These are phyloP conservation scores for Amniataba percoides DNA, from an alignment of 2,797 vertebrate genomes.

Conservation along the genomic window DNA sequence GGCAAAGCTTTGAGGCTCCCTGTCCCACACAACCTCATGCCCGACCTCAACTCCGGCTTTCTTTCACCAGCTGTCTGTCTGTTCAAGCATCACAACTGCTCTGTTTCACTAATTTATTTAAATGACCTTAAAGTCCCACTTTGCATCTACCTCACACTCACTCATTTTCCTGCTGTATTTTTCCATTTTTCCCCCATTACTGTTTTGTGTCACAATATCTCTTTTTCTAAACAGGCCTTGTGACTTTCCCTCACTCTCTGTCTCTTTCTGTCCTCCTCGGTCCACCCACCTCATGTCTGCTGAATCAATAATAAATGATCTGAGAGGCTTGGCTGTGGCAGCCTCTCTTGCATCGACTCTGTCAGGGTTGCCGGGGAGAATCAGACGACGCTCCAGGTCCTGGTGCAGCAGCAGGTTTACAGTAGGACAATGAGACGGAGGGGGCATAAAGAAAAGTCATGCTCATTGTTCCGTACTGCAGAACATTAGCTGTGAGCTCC, in stretches of 20 bases:
- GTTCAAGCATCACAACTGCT: background rate
- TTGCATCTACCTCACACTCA: background rate
- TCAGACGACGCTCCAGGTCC: conserved; percentile 53
- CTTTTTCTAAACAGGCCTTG: conserved; percentile 19
- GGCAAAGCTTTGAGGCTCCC: conserved; percentile 49
- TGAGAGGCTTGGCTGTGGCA: conserved; percentile 61
- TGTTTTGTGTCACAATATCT: background rate
- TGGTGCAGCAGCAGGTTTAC: conserved; percentile 48
- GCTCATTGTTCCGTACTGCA: conserved; percentile 61
- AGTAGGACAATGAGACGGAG: conserved; percentile 47
- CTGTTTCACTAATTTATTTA: conserved; percentile 20
- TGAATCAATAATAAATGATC: conserved; percentile 79
- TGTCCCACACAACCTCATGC: conserved; percentile 14
- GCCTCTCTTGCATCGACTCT: conserved; percentile 58
- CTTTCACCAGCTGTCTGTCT: background rate
- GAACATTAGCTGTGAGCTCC: conserved; percentile 50
- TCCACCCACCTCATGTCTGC: conserved; percentile 52
- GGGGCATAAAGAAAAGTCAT: conserved; percentile 40
- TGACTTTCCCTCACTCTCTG: conserved; percentile 25
- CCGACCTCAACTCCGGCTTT: conserved; percentile 25
- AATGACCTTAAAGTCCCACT: background rate
- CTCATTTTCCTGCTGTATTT: no score
- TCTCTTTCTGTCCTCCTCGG: conserved; percentile 29
- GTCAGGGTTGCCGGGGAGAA: conserved; percentile 48
- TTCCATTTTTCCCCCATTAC: background rate